These are phyloP conservation scores for Typhlomys cinereus DNA, from an alignment of 2,113 vertebrate genomes.

Conservation along the genomic window DNA sequence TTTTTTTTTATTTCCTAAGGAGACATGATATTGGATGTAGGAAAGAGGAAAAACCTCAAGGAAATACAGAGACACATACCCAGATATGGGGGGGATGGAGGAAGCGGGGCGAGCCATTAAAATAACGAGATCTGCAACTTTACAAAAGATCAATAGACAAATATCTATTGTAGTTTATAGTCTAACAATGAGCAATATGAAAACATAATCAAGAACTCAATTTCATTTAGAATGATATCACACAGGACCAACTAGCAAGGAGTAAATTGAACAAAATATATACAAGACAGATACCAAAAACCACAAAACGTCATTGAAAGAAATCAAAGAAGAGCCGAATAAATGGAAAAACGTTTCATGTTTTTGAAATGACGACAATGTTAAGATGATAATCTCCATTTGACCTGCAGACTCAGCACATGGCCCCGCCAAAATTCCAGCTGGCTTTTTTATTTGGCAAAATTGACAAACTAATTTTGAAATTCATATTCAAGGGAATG, in stretches of 20 bases:
- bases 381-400: background rate
- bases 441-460: background rate
- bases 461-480: background rate
- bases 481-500: background rate
- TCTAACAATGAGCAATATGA: background rate
- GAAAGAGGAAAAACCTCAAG: background rate
- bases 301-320: background rate
- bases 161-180: background rate
- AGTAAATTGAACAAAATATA: background rate
- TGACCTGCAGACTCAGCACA: background rate
- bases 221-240: background rate
- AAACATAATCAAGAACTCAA: background rate
- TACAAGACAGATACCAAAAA: constrained; percentile 13
- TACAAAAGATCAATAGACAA: background rate
- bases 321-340: background rate
- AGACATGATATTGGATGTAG: background rate
- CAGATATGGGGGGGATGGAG: background rate
- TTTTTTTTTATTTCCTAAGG: background rate
- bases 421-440: background rate
- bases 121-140: background rate
- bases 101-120: background rate
- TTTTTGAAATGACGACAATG: background rate
- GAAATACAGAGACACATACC: too few relatives aligned
- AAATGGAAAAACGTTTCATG: background rate
- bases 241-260: background rate